Base-by-base conservation (phyloP, 2,113 vertebrate genomes). In the Cryptomyrus ogoouensis region DNA sequence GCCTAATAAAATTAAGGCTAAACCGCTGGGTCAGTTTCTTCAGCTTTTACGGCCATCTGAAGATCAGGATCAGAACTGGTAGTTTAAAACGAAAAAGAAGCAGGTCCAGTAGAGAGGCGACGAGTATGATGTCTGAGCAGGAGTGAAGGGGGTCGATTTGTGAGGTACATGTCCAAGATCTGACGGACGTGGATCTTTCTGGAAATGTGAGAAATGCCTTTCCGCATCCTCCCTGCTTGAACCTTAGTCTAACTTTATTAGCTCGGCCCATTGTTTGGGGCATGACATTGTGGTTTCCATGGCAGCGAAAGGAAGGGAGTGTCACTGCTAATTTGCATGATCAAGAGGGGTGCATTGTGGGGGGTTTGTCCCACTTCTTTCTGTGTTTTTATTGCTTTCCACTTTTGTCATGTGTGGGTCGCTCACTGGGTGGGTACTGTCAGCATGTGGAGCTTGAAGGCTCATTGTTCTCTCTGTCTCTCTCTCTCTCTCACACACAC, bases 1-100 rank as follows among this genome's bases (percentile, higher is more conserved):
- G 85, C 15, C 31, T 87, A 87, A 87, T 87, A 87, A 87, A 87
- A 87, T 56, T 52, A 87, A 87, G 85, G 6, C 50, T 87, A n/a
- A 50, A n/a, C 31, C 5, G 7, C 85, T 10, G n/a, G 47, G 49
- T n/a, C 49, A 35, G 3, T 53, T 87, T 53, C 85, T 87, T 35
- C 13, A 35, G 15, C 85, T 17, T 87, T 35, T 31, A 87, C 1
- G n/a, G 47, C 47, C 47, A 27, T 86, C 44, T 52, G 50, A 53
- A 87, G 47, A 19, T 56, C 85, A 3, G n/a, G 83, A 27, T 27
- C 21, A 6, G 83, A n/a, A 24, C 46, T 0, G 21, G 85, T 31
- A 27, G n/a, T 42, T 87, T 52, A 21, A 21, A 87, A 52, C 8
- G n/a, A 53, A 53, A 39, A 87, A 21, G 49, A n/a, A 35, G 3